Evolutionary conservation across 2,797 vertebrate species (phyloP), one percentile per base, ranked within the genome.

Genomic region (Crocodylus rhombifer): DNA sequence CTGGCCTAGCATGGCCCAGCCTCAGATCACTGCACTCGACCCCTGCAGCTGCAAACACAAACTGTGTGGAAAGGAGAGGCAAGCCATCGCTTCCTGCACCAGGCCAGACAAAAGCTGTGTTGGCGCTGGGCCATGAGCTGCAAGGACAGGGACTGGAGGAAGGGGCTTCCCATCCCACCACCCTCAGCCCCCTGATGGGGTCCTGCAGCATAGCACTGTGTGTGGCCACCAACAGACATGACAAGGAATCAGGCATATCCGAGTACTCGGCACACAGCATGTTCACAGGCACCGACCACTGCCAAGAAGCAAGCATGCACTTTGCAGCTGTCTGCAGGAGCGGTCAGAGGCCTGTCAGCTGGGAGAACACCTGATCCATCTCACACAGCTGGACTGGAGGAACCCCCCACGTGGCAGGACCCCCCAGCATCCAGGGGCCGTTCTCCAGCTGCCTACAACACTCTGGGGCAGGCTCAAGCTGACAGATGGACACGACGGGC

Each of bases 251-350:
- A 58, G 58, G 51, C 2, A 2, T 6, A 13, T 74, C 17, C 28
- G 17, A 13, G 71, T 12, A 61, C 42, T 63, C 30, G 6, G 16
- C n/a, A 13, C 28, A 18, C 62, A 51, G 33, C 7, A 57, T 0
- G 0, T 33, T 33, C 5, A 1, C 2, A 20, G 30, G 4, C 14
- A 61, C 18, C 17, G 64, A 20, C 64, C 60, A 14, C 82, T 2
- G 3, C 3, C 51, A n/a, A n/a, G 12, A 21, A 1, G 3, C 63
- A 63, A 36, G 51, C 0, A 11, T 51, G 10, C 42, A 51, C 42
- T 51, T 51, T 51, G 42, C 42, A 51, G 42, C 42, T 51, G 42
- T 51, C 42, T 51, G 55, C 30, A 28, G 56, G 71, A 71, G 55
- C 75, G 28, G 36, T 25, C 63, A 28, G 6, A 9, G 69, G 36